Evolutionary conservation across 2,888 invertebrate species (phyloP).

Genomic region (Rhamphomyia laevipes): DNA sequence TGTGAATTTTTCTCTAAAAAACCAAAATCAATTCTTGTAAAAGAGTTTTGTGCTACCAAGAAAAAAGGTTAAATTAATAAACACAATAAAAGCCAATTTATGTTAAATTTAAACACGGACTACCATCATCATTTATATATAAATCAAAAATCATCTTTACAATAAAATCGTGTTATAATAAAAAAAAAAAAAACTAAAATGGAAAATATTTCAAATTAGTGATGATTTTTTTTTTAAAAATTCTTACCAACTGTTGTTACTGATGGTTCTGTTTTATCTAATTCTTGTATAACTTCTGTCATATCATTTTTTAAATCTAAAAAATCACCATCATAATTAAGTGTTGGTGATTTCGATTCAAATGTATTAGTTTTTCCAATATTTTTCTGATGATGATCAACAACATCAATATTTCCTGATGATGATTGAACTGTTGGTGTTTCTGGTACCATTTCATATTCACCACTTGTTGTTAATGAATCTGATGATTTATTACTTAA

Average conservation of each 20-base stretch:
- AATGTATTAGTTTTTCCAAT: neutral
- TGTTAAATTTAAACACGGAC: too few species aligned
- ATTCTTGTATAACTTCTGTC: slow-evolving; percentile 42
- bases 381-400: neutral
- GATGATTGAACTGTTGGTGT: slow-evolving; percentile 23
- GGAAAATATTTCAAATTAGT: too few species aligned
- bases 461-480: slow-evolving; percentile 55
- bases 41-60: neutral
- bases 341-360: slow-evolving; percentile 40
- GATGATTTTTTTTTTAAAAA: too few species aligned
- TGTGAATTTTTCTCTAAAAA: too few species aligned
- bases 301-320: slow-evolving; percentile 50
- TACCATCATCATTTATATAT: too few species aligned
- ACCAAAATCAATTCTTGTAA: too few species aligned
- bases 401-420: neutral
- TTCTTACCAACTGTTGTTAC: too few species aligned
- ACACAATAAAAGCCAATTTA: too few species aligned
- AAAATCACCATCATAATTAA: slow-evolving; percentile 51
- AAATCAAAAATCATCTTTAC: too few species aligned
- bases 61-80: neutral
- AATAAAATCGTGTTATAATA: too few species aligned
- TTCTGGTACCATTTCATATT: slow-evolving; percentile 54
- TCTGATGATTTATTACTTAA: slow-evolving; percentile 55
- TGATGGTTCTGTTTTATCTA: slow-evolving; percentile 19
- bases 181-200: too few species aligned